Percentiles rank a stretch among this genome's conserved stretches.
Conservation (phyloP, 2,797 vertebrate species). For the Todus mexicanus region DNA sequence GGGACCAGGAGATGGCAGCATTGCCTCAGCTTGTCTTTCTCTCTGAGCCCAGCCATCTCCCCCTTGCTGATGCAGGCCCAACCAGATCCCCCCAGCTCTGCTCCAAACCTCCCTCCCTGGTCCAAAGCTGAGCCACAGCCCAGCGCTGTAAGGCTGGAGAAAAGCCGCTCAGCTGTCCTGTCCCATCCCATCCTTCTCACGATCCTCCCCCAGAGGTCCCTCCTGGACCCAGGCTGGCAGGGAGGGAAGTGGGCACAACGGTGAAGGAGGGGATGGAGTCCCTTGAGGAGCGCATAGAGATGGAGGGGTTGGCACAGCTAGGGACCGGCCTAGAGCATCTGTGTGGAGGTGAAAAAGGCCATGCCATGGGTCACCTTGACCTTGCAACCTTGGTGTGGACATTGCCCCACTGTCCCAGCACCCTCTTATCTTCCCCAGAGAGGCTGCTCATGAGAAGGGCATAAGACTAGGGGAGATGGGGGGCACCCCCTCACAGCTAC, state of each 20-base stretch:
- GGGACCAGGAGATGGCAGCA: conserved; percentile 68
- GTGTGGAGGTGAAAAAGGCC: background rate
- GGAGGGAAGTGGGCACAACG: background rate
- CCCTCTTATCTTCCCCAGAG: background rate
- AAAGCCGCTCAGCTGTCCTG: background rate
- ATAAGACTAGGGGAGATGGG: background rate
- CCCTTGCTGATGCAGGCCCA: background rate
- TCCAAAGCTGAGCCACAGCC: background rate
- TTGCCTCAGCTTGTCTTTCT: conserved; percentile 16
- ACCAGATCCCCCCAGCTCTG: background rate
- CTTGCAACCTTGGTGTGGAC: background rate
- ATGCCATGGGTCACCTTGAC: background rate
- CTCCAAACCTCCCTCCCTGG: background rate
- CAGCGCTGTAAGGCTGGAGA: background rate
- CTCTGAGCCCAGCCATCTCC: background rate
- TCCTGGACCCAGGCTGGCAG: background rate
- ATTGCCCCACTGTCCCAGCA: background rate
- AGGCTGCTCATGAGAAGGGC: background rate
- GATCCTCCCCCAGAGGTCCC: background rate
- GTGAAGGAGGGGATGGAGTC: background rate
- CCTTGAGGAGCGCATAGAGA: background rate
- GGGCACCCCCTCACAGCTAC: background rate
- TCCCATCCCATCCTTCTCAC: background rate
- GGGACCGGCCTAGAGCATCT: background rate
- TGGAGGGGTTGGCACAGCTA: background rate